These are phyloP conservation scores for Thymallus thymallus DNA, from an alignment of 2,113 vertebrate species.

Conservation along the genomic window DNA sequence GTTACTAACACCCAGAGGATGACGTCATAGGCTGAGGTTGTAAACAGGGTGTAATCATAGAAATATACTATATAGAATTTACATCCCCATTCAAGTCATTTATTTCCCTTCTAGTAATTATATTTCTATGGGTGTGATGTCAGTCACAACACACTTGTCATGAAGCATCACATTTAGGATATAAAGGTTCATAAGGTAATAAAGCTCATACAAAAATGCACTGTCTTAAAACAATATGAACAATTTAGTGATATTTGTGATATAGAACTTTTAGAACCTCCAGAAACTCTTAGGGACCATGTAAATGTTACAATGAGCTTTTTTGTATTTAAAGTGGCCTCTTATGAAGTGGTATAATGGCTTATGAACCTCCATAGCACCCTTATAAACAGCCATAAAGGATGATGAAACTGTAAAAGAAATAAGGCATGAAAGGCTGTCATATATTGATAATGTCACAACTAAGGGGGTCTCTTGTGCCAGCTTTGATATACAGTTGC, in stretches of 20 bases:
- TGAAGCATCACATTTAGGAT: background rate
- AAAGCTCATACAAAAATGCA: background rate
- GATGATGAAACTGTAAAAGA: background rate
- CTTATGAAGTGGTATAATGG: too few relatives aligned
- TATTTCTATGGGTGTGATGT: background rate
- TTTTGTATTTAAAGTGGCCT: background rate
- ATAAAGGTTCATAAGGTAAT: background rate
- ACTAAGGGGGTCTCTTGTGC: background rate
- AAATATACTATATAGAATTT: too few relatives aligned
- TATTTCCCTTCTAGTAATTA: too few relatives aligned
- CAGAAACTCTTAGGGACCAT: slow-evolving; percentile 14
- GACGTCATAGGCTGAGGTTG: background rate
- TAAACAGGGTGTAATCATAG: background rate
- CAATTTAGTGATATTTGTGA: slow-evolving; percentile 7
- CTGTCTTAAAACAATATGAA: background rate
- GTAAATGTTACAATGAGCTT: slow-evolving; percentile 23
- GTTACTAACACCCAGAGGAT: too few relatives aligned
- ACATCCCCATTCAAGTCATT: too few relatives aligned
- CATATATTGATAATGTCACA: too few relatives aligned
- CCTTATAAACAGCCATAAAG: too few relatives aligned
- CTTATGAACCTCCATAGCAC: too few relatives aligned
- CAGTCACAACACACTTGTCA: background rate
- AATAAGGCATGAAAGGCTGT: background rate
- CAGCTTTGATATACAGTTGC: too few relatives aligned
- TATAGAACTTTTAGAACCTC: background rate